These are phyloP conservation scores for Cryptus viduatorius DNA, from an alignment of 2,888 invertebrate genomes.

Conservation along the genomic window DNA sequence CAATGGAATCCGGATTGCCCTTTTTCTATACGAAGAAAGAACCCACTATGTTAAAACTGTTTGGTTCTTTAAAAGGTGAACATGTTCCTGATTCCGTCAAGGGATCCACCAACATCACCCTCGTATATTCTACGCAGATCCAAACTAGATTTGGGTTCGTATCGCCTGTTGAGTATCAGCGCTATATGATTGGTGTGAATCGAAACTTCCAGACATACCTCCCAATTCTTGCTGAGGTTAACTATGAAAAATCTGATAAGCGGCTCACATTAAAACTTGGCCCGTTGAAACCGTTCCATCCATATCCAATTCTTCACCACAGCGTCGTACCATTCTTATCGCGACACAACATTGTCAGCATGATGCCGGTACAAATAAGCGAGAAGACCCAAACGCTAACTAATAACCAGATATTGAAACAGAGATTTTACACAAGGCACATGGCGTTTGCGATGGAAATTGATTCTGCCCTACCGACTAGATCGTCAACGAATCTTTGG, in stretches of 20 bases:
- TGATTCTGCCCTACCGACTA: no score
- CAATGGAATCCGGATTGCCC: slow-evolving; percentile 90
- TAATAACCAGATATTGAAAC: slow-evolving; percentile 71
- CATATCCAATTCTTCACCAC: slow-evolving; percentile 86
- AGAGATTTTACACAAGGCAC: neutral
- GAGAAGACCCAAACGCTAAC: slow-evolving; percentile 80
- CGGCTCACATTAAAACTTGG: slow-evolving; percentile 85
- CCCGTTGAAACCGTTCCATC: slow-evolving; percentile 86
- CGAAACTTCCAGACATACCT: slow-evolving; percentile 87
- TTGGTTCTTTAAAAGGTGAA: slow-evolving; percentile 44
- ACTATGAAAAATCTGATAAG: slow-evolving; percentile 85
- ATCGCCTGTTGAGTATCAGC: slow-evolving; percentile 87
- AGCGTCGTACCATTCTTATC: slow-evolving; percentile 89
- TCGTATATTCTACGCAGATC: slow-evolving; percentile 86
- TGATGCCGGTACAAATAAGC: slow-evolving; percentile 84
- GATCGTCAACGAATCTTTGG: no score
- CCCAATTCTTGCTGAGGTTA: slow-evolving; percentile 86
- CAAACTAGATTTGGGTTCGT: slow-evolving; percentile 89
- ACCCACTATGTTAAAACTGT: slow-evolving; percentile 86
- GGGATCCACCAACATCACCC: slow-evolving; percentile 36
- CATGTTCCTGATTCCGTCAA: neutral
- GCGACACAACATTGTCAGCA: slow-evolving; percentile 86
- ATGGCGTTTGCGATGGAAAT: slow-evolving; percentile 14
- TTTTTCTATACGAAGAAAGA: slow-evolving; percentile 88
- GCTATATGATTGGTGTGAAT: slow-evolving; percentile 88